phyloP scores from a whole-genome alignment of 1,140 invertebrate species.

The Hyles vespertilio region DNA sequence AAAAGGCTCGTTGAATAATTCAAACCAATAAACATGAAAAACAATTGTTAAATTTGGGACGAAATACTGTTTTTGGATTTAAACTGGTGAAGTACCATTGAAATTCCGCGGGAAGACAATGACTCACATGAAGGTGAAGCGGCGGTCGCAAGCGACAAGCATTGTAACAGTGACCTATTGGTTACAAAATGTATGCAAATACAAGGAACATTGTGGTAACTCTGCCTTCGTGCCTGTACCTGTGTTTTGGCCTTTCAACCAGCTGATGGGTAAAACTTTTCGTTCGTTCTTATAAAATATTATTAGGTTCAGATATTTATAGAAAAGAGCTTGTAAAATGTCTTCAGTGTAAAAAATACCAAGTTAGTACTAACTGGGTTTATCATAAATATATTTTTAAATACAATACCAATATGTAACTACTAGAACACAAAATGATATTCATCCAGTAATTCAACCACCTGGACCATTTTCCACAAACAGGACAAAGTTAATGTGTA shows the following conservation, averaged over 20 bases:
- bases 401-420: too few species aligned
- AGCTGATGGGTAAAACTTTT: too few species aligned
- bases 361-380: too few species aligned
- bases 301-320: too few species aligned
- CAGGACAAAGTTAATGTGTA: too few species aligned
- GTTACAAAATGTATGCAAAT: background rate
- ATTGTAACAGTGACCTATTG: conserved; percentile 1
- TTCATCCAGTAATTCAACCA: too few species aligned
- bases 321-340: too few species aligned
- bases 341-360: too few species aligned
- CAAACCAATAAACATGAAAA: conserved; percentile 16
- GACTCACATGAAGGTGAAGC: background rate
- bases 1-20: conserved; percentile 33
- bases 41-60: conserved; percentile 6
- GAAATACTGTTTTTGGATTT: conserved; percentile 20
- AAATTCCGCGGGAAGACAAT: conserved; percentile 9
- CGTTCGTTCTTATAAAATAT: too few species aligned
- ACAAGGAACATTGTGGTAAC: background rate
- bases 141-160: background rate
- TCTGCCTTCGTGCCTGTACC: background rate
- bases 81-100: conserved; percentile 6
- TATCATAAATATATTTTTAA: too few species aligned
- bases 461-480: too few species aligned
- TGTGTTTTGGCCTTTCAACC: background rate
- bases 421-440: too few species aligned